Percentiles rank a stretch among this genome's conserved stretches.
Evolutionary conservation across 2,797 vertebrate genomes (phyloP).

Genomic region (Phataginus tetradactyla): DNA sequence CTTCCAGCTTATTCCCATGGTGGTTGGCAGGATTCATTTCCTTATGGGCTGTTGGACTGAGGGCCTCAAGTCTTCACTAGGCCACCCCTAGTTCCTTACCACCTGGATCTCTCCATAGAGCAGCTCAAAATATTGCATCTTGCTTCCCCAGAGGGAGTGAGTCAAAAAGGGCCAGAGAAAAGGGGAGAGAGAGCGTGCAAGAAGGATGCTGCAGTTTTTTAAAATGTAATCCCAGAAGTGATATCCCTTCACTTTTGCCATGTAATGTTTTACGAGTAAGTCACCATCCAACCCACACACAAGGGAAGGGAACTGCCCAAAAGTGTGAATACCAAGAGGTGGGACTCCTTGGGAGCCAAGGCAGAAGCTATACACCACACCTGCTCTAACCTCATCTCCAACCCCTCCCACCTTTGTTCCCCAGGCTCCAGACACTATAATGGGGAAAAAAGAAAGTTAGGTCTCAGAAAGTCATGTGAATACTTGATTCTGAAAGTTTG

Average conservation of each 20-base stretch:
- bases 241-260: neutral
- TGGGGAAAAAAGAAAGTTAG: neutral
- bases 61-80: neutral
- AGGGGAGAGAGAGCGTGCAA: neutral
- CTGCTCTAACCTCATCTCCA: neutral
- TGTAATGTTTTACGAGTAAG: neutral
- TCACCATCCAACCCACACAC: neutral
- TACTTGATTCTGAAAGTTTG: constrained; percentile 14
- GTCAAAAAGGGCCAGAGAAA: neutral
- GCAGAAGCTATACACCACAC: neutral
- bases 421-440: too few relatives aligned
- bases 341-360: neutral
- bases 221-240: neutral
- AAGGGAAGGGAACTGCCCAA: neutral
- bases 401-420: neutral
- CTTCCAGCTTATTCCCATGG: neutral
- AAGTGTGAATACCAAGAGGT: neutral
- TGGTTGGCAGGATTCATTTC: neutral
- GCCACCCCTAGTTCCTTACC: neutral
- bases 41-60: neutral
- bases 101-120: neutral
- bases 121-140: neutral
- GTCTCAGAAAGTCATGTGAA: neutral
- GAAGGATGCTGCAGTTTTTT: neutral
- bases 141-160: neutral